Conservation (phyloP, 2,888 invertebrate species). For the Furcula furcula region DNA sequence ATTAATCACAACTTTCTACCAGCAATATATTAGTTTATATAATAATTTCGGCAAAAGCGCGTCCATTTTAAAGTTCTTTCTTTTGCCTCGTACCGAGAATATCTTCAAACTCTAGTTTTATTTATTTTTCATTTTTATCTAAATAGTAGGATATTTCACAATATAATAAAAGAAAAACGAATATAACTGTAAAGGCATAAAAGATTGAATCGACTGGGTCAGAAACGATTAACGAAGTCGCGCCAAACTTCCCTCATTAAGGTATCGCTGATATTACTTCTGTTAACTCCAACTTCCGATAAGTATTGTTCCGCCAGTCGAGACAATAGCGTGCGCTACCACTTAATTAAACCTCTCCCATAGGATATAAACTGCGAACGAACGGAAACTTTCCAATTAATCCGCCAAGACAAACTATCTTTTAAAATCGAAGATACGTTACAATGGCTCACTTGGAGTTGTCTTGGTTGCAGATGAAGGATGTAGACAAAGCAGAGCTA, state of each 20-base stretch:
- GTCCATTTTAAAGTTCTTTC: constrained; percentile 56
- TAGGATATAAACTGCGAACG: constrained; percentile 54
- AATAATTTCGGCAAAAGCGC: constrained; percentile 48
- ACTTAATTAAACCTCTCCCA: constrained; percentile 73
- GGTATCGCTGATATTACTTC: constrained; percentile 78
- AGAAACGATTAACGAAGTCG: constrained; percentile 75
- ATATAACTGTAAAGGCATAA: constrained; percentile 30
- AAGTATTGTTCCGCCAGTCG: constrained; percentile 75
- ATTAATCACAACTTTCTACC: constrained; percentile 48
- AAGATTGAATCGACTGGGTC: constrained; percentile 46
- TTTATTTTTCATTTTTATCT: constrained; percentile 32
- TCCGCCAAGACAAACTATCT: constrained; percentile 51
- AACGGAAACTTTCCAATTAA: constrained; percentile 57
- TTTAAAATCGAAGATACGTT: constrained; percentile 14
- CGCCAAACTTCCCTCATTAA: constrained; percentile 80
- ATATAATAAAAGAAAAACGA: constrained; percentile 18
- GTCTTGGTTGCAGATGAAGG: constrained; percentile 79
- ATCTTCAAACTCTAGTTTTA: constrained; percentile 14
- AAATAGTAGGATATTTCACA: constrained; percentile 26
- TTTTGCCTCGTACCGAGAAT: constrained; percentile 39
- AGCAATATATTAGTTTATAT: constrained; percentile 39
- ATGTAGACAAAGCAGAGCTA: constrained; percentile 81
- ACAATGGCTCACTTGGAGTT: constrained; percentile 35
- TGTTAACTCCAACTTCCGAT: constrained; percentile 70
- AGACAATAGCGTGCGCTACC: constrained; percentile 75